Conservation (phyloP, 1,140 invertebrate species). For the Atta colombica region DNA sequence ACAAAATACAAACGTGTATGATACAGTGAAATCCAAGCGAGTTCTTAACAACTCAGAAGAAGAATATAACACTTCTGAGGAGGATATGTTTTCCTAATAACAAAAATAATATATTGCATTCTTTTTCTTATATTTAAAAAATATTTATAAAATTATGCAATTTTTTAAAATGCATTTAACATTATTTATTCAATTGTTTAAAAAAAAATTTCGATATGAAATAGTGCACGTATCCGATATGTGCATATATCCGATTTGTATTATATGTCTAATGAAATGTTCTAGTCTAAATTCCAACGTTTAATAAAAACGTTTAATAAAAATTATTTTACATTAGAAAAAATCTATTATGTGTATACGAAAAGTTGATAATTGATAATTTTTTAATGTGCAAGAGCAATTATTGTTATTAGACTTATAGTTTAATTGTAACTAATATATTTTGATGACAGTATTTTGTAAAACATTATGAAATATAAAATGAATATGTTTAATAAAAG, state of each 20-base stretch:
- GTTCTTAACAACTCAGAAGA: conserved; percentile 44
- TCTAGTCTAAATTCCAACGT: conserved; percentile 47
- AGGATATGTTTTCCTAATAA: conserved; percentile 64
- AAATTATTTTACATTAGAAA: conserved; percentile 18
- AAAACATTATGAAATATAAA: conserved; percentile 15
- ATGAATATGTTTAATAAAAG: conserved; percentile 7
- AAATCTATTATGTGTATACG: not conserved
- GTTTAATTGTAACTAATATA: conserved; percentile 8
- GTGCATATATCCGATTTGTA: conserved; percentile 11
- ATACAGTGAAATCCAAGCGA: not conserved
- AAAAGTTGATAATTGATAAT: conserved; percentile 5
- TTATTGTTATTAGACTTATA: not conserved
- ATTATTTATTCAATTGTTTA: not conserved
- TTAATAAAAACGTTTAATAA: not conserved
- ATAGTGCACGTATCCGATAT: conserved; percentile 3
- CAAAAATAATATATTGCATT: conserved; percentile 5
- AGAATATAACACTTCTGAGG: conserved; percentile 12
- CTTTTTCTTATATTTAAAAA: not conserved
- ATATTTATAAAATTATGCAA: not conserved
- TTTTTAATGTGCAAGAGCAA: not conserved
- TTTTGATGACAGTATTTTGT: conserved; percentile 12
- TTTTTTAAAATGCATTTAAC: not conserved
- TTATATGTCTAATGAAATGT: conserved; percentile 22
- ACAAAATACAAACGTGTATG: not conserved
- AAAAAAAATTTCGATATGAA: conserved; percentile 20